These are phyloP conservation scores for Plagodis dolabraria DNA, from an alignment of 2,888 invertebrate species.

Conservation along the genomic window DNA sequence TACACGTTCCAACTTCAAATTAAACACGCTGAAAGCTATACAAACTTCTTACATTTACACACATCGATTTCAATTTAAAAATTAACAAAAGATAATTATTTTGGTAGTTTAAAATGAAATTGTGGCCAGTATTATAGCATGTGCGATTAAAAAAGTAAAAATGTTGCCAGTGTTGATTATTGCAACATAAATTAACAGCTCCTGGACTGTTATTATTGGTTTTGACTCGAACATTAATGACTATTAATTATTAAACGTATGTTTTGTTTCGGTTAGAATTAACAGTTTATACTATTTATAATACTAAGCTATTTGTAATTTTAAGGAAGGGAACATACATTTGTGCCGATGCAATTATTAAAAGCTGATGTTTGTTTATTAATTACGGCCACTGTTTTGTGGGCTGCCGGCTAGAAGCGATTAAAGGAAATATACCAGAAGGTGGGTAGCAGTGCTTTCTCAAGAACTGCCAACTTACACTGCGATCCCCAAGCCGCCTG, in stretches of 20 bases:
- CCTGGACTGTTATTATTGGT: slow-evolving; percentile 61
- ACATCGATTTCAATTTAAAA: background rate
- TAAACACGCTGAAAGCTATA: slow-evolving; percentile 60
- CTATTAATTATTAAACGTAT: slow-evolving; percentile 40
- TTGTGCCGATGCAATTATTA: too few species aligned
- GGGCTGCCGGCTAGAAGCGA: too few species aligned
- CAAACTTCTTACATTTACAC: slow-evolving; percentile 47
- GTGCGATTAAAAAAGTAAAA: slow-evolving; percentile 2
- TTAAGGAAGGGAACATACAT: too few species aligned
- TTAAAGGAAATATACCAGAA: too few species aligned
- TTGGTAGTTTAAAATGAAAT: slow-evolving; percentile 6
- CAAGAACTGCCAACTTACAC: too few species aligned
- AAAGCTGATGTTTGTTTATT: too few species aligned
- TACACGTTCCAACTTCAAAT: slow-evolving; percentile 61
- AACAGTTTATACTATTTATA: too few species aligned
- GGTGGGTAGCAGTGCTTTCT: too few species aligned
- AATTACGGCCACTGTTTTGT: too few species aligned
- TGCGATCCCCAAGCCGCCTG: too few species aligned
- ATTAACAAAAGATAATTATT: slow-evolving; percentile 3
- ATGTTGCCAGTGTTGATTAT: slow-evolving; percentile 23
- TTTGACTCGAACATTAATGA: slow-evolving; percentile 43
- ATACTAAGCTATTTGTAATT: too few species aligned
- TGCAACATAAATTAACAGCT: slow-evolving; percentile 66
- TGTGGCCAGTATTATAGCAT: slow-evolving; percentile 2
- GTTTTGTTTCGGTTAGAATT: slow-evolving; percentile 48